A percentile compares a stretch with the other conserved stretches of the same genome.
Evolutionary conservation across 2,888 invertebrate genomes (phyloP).

Genomic region (Mimumesa dahlbomi): DNA sequence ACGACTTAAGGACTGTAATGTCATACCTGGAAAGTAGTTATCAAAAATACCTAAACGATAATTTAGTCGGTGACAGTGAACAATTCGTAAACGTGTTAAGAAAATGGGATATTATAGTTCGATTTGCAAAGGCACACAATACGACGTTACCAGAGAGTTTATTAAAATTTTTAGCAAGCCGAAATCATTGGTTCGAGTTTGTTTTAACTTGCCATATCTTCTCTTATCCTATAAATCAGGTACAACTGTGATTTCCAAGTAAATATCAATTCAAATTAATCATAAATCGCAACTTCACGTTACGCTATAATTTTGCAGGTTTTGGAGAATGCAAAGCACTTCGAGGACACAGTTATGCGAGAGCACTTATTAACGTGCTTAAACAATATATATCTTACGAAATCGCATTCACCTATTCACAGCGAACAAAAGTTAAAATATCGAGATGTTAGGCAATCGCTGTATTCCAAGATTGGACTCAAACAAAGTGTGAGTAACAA

Average conservation of each 20-base stretch:
- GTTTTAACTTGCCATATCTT: conserved; percentile 86
- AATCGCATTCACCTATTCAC: conserved; percentile 8
- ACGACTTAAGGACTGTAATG: conserved; percentile 65
- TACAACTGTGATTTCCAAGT: conserved; percentile 65
- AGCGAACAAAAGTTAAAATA: conserved; percentile 63
- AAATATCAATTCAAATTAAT: too few relatives aligned
- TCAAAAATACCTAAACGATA: conserved; percentile 45
- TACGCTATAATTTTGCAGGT: conserved; percentile 68
- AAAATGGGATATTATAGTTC: conserved; percentile 83
- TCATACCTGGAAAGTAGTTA: conserved; percentile 71
- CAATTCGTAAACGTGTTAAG: conserved; percentile 80
- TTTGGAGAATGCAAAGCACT: conserved; percentile 82
- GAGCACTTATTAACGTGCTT: conserved; percentile 82
- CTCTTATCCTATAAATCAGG: conserved; percentile 85
- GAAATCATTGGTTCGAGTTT: conserved; percentile 87
- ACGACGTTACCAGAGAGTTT: conserved; percentile 83
- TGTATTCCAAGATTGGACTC: conserved; percentile 77
- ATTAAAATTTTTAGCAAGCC: conserved; percentile 83
- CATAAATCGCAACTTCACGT: too few relatives aligned
- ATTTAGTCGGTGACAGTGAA: conserved; percentile 63
- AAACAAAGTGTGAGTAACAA: conserved; percentile 55
- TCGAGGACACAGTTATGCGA: conserved; percentile 82
- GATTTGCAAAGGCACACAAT: conserved; percentile 83
- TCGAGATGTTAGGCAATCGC: conserved; percentile 77
- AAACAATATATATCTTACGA: conserved; percentile 58